Evolutionary conservation across 1,140 invertebrate species (phyloP).

Genomic region (Odontomachus brunneus): DNA sequence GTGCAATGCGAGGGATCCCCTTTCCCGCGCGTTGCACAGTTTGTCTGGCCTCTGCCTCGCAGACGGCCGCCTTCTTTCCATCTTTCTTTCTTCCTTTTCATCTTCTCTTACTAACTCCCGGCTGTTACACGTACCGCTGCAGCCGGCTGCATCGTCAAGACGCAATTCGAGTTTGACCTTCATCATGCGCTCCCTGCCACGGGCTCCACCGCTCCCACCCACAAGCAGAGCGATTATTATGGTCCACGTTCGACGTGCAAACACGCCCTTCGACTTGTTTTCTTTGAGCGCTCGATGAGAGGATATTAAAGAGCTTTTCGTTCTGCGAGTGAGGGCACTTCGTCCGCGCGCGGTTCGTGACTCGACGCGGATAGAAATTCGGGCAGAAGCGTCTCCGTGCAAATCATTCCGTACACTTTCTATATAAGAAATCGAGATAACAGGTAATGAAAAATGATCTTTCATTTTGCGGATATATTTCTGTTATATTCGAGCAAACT

Average conservation of each 20-base stretch:
- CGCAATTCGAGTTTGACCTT: conserved; percentile 76
- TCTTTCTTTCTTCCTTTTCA: conserved; percentile 32
- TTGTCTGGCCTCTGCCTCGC: conserved; percentile 37
- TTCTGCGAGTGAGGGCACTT: not conserved
- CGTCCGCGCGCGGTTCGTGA: not conserved
- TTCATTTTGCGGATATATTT: too few species aligned
- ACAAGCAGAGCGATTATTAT: conserved; percentile 59
- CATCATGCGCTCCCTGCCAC: conserved; percentile 69
- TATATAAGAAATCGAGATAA: not conserved
- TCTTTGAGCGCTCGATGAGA: conserved; percentile 7
- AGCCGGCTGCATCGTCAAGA: conserved; percentile 65
- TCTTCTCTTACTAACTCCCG: not conserved
- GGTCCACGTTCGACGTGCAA: conserved; percentile 54
- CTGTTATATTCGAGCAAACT: too few species aligned
- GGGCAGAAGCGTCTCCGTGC: not conserved
- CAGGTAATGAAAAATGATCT: too few species aligned
- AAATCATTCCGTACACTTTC: not conserved
- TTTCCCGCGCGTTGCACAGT: conserved; percentile 21
- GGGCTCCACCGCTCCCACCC: conserved; percentile 70
- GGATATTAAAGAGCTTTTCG: conserved; percentile 9
- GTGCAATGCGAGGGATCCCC: not conserved
- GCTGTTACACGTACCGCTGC: conserved; percentile 27
- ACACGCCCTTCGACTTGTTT: conserved; percentile 59
- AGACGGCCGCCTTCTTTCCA: conserved; percentile 22
- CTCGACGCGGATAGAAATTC: not conserved